Evolutionary conservation across 92 coral and sea anemone species (phyloP), one percentile per base, ranked within the genome.

Genomic region (Parazoanthus atlanticus): DNA sequence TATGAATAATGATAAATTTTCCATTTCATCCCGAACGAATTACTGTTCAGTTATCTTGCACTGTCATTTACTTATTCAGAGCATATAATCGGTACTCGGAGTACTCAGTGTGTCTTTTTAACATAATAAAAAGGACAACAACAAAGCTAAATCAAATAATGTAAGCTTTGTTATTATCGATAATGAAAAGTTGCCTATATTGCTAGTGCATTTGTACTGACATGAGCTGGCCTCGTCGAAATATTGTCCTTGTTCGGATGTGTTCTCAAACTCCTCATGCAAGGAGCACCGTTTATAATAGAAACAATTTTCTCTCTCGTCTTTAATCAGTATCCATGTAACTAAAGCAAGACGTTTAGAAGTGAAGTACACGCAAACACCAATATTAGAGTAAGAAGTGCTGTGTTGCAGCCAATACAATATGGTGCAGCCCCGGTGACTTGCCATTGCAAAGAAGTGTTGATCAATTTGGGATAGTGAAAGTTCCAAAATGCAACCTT

Each of bases 401-500:
- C 12, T 16, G 23, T 17, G 79, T 17, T 75, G 11, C 52, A 33
- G n/a, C 12, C 79, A 75, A 75, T 28, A 75, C 79, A 75, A 36
- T 6, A 15, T 38, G 16, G 79, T 6, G 79, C 52, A 15, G 52
- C 29, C 8, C 79, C 38, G 79, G 10, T 75, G 52, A 23, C 79
- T 75, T 75, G 54, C 47, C 43, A 6, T 5, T 33, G 47, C 47
- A 75, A 36, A 23, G 79, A 75, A 75, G 69, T 82, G 34, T 90
- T 81, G 16, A 56, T 49, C 74, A 94, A 79, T 72, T 86, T 84
- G 72, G 97, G 95, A 46, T 85, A 88, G 52, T 91, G 91, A 74
- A 73, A 71, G 72, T 94, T 94, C 97, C 95, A 94, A 88, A 94
- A 94, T 0, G 97, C 94, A 73, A 94, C 74, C 25, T 89, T 78